A percentile compares a stretch with the other conserved stretches of the same genome.
Conservation (phyloP, 2,113 vertebrate genomes). For the Eudyptes chrysolophus region DNA sequence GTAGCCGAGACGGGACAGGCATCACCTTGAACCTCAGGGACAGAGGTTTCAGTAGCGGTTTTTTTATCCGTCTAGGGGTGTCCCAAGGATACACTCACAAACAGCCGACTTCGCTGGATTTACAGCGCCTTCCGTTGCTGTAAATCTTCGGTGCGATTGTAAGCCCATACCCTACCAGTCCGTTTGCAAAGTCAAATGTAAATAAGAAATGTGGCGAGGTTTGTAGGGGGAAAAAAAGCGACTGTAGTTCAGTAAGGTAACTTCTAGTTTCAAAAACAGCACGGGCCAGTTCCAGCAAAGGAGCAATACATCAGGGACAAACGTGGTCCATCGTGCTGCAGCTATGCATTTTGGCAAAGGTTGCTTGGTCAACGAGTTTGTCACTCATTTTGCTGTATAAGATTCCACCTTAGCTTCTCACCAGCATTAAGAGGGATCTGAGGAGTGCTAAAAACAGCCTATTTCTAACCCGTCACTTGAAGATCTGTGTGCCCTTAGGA, state of each 20-base stretch:
- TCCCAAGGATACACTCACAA: rapidly evolving
- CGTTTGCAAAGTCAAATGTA: background rate
- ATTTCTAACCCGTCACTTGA: background rate
- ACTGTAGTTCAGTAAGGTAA: rapidly evolving
- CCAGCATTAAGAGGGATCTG: background rate
- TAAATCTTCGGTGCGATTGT: background rate
- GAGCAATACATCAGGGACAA: background rate
- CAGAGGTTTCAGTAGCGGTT: background rate
- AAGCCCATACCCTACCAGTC: background rate
- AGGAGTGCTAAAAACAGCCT: background rate
- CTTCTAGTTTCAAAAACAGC: background rate
- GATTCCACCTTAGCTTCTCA: background rate
- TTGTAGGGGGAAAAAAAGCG: too few relatives aligned
- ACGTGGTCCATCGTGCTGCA: rapidly evolving
- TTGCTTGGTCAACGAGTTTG: background rate
- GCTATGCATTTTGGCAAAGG: background rate
- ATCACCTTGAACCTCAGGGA: rapidly evolving
- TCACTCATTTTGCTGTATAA: background rate
- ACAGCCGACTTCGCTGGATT: rapidly evolving
- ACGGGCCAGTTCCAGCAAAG: background rate
- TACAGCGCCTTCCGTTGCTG: background rate
- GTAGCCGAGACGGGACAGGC: background rate
- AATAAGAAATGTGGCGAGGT: rapidly evolving
- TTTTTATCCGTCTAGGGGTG: background rate
- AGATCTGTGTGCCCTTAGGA: background rate